Conservation (phyloP, 2,113 vertebrate species). For the Antechinus stuartii region DNA sequence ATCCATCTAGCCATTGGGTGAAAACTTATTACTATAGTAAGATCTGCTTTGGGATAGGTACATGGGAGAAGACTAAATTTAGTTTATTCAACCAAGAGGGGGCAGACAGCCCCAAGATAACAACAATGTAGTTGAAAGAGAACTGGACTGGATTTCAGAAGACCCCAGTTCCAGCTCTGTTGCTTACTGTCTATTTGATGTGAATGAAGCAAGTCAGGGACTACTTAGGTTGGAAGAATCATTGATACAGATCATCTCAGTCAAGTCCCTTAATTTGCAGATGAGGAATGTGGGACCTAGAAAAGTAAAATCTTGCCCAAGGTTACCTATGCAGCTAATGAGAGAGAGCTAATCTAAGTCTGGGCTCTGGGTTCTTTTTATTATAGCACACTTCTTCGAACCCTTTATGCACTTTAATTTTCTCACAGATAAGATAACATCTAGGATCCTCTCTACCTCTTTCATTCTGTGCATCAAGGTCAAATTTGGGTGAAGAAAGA, state of each 20-base stretch:
- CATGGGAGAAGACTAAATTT: background rate
- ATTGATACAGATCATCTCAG: background rate
- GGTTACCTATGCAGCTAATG: background rate
- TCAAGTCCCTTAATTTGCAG: background rate
- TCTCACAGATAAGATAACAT: background rate
- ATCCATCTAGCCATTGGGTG: background rate
- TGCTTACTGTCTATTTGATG: background rate
- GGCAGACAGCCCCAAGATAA: constrained; percentile 1
- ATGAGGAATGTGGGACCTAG: background rate
- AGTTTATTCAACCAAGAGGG: background rate
- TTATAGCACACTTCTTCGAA: background rate
- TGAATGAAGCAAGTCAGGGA: background rate
- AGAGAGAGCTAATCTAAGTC: background rate
- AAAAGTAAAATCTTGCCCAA: background rate
- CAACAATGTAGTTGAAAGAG: background rate
- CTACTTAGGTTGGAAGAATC: background rate
- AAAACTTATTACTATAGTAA: background rate
- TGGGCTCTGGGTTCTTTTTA: background rate
- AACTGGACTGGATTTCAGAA: background rate
- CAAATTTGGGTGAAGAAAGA: background rate
- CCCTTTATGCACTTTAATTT: background rate
- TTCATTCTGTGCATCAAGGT: background rate
- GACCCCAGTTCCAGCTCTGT: background rate
- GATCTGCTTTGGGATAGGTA: background rate
- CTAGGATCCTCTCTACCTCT: background rate